Base-by-base conservation (phyloP, 2,888 invertebrate genomes). In the Scelioninae gen. 2 region DNA sequence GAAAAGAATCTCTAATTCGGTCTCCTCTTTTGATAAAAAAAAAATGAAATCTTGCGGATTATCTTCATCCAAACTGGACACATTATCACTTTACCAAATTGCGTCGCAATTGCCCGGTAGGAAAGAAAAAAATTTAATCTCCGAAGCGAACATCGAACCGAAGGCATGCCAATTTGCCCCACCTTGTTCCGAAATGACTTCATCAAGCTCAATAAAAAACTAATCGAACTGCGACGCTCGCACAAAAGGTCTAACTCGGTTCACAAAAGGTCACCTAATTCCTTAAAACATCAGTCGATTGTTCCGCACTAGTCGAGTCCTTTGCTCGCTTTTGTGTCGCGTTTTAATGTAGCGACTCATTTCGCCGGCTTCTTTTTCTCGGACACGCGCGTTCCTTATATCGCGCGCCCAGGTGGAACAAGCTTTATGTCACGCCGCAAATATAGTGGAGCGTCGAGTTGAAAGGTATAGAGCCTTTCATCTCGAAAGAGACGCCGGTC, bases 391-490 rank as follows among this genome's bases (percentile, higher is more conserved):
- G 73, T 61, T 55, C 39, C 70, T 74, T 55, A 64, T 69, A 55
- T 70, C 70, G 50, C 41, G 64, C 69, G 57, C 19, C 70, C 65
- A 70, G 74, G 70, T 74, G 74, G 61, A 70, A 70, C 74, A 39
- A 61, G 57, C 58, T 61, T 55, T 61, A 61, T 67, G 70, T 74
- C 74, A 57, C 74, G 65, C 70, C 65, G 53, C 69, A 65, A 74
- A 74, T 64, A 74, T 33, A 68, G 60, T 28, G 13, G 46, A 68
- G 64, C 57, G 39, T 19, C 64, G 64, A 64, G 65, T 61, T 67
- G 70, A 74, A 70, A 74, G 63, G 55, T 25, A 6, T 65, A 43
- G 57, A 53, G 57, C 43, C 74, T 74, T 74, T 70, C 74, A 74
- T 74, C 65, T 65, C 67, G 63, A 70, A 61, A 65, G 57, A 57